Evolutionary conservation across 2,797 vertebrate species (phyloP), one percentile per base, ranked within the genome.

Genomic region (Sebastes iracundus): DNA sequence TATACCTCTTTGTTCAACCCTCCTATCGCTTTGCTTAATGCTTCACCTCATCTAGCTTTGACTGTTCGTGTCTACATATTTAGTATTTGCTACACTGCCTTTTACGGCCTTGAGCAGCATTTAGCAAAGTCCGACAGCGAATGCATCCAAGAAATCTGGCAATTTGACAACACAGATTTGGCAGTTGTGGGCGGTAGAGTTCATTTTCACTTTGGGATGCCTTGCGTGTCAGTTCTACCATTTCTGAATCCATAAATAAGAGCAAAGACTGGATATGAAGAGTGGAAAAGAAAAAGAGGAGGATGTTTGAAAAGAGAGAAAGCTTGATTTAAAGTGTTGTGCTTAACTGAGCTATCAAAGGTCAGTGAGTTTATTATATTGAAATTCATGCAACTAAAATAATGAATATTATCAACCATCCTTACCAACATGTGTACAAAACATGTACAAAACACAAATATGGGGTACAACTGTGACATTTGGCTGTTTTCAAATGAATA

Each of bases 181-280:
- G 76, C 65, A 85, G 61, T 60, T 78, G 76, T 85, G 59, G 81
- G 87, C 13, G 33, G 56, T 30, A 23, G 38, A 81, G 75, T 88
- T 88, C 83, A 82, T 77, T 78, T 85, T 85, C 27, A 30, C 75
- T 90, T 83, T 77, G 60, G 55, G 72, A 76, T 62, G 73, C 82
- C 75, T 81, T 68, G 60, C 28, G 20, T 77, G 61, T 80, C 82
- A 71, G 46, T 61, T 87, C 11, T 56, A 88, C 55, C 12, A 9
- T 82, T 85, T 88, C 65, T 80, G 71, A 81, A 82, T 81, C 77
- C 80, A 81, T 82, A 85, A 92, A 89, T 82, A 86, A 64, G 38
- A 84, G 64, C 53, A 56, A 49, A 83, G 46, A 22, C n/a, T 16
- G 20, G 2, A 53, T n/a, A 53, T 53, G 49, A 22, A 75, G 59